A percentile compares a stretch with the other conserved stretches of the same genome.
phyloP scores from a whole-genome alignment of 92 coral and sea anemone species.

The Paragorgia papillata region DNA sequence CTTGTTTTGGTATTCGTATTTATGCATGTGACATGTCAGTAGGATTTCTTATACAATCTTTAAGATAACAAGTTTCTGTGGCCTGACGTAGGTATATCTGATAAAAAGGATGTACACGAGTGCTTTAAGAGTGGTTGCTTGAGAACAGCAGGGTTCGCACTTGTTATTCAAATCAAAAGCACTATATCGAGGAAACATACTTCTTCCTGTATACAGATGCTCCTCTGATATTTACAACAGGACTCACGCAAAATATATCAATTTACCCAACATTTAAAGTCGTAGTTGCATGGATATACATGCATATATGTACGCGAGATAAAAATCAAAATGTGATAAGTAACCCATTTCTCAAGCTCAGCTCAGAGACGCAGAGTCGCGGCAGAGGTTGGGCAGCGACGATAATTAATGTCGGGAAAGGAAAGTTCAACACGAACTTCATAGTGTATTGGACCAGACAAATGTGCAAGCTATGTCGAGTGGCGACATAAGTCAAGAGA shows the following conservation, averaged over 20 bases:
- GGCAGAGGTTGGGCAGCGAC: not conserved
- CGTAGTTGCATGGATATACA: too few relatives aligned
- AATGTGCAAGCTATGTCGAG: not conserved
- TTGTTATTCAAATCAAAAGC: not conserved
- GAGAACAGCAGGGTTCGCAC: not conserved
- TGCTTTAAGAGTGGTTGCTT: not conserved
- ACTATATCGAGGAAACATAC: not conserved
- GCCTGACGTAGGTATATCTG: not conserved
- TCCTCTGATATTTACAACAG: not conserved
- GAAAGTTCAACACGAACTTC: not conserved
- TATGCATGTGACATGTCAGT: too few relatives aligned
- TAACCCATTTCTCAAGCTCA: not conserved
- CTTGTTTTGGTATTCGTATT: too few relatives aligned
- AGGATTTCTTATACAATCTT: too few relatives aligned
- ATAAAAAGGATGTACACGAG: not conserved
- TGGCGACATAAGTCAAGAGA: not conserved
- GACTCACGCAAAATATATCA: not conserved
- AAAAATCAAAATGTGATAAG: not conserved
- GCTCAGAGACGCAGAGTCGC: not conserved
- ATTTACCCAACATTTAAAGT: not conserved
- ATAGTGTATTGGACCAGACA: not conserved
- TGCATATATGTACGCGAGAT: not conserved
- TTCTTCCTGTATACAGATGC: not conserved
- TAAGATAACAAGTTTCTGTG: not conserved
- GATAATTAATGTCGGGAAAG: not conserved